phyloP scores from a whole-genome alignment of 2,113 vertebrate genomes.

The Paramisgurnus dabryanus region DNA sequence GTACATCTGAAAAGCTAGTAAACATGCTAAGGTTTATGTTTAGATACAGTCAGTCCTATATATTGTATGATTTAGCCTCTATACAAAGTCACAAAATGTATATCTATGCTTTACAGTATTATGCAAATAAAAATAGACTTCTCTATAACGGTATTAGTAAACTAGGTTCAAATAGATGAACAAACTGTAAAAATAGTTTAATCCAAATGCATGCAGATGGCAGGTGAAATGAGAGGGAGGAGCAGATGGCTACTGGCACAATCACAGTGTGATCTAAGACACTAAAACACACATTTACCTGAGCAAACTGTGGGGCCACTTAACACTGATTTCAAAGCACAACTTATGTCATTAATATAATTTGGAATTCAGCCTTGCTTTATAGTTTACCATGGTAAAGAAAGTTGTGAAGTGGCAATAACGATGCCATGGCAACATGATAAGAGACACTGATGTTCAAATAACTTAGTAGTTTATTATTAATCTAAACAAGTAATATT shows the following conservation, averaged over 20 bases:
- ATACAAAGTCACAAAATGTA: no score
- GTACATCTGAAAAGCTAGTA: no score
- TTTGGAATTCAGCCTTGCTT: background rate
- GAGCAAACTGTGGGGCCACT: background rate
- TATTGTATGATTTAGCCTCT: no score
- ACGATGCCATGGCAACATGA: background rate
- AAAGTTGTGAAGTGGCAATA: background rate
- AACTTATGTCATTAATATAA: background rate
- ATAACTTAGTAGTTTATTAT: no score
- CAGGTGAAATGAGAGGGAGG: conserved; percentile 28
- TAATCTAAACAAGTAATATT: no score
- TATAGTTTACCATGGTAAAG: no score
- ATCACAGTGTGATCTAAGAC: conserved; percentile 40
- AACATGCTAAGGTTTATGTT: no score
- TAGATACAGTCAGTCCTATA: no score
- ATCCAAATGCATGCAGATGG: conserved; percentile 34
- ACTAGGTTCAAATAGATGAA: conserved; percentile 3
- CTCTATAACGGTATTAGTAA: background rate
- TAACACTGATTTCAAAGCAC: background rate
- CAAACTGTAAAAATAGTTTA: conserved; percentile 9
- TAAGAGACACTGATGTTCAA: no score
- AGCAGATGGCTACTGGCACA: conserved; percentile 46
- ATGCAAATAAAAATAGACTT: no score
- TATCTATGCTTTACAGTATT: no score
- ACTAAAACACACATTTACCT: conserved; percentile 18